Conservation (phyloP, 2,888 invertebrate genomes). For the Drosophila macrothrix region DNA sequence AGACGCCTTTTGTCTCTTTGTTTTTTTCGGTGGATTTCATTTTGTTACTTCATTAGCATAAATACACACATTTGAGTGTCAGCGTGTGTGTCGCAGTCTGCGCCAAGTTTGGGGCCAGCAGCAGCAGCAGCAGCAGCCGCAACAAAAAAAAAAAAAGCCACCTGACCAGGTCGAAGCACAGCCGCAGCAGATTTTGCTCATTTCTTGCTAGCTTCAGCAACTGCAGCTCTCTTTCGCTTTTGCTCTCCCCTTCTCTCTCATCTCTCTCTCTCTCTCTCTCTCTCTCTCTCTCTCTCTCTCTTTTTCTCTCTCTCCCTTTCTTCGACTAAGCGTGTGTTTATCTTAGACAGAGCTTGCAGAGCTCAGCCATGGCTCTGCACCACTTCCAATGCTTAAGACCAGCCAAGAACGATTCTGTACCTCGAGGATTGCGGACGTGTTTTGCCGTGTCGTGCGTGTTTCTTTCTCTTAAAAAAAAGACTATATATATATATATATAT, state of each 20-base stretch:
- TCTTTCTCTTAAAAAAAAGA: not conserved
- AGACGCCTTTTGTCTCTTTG: slow-evolving; percentile 6
- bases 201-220: slow-evolving; percentile 23
- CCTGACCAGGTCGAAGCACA: slow-evolving; percentile 52
- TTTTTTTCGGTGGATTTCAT: slow-evolving; percentile 40
- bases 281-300: not conserved
- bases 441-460: slow-evolving; percentile 19
- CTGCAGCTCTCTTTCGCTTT: slow-evolving; percentile 13
- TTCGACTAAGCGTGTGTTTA: slow-evolving; percentile 11
- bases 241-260: not conserved
- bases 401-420: slow-evolving; percentile 75
- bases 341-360: slow-evolving; percentile 25
- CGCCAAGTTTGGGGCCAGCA: slow-evolving; percentile 51
- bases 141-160: slow-evolving; percentile 43
- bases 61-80: slow-evolving; percentile 36
- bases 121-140: slow-evolving; percentile 21
- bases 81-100: slow-evolving; percentile 17
- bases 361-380: slow-evolving; percentile 31
- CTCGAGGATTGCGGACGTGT: slow-evolving; percentile 72
- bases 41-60: slow-evolving; percentile 55
- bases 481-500: not conserved
- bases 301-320: not conserved
- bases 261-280: not conserved
- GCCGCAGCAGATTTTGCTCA: slow-evolving; percentile 39
- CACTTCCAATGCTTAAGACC: slow-evolving; percentile 29